Evolutionary conservation across 2,113 vertebrate genomes (phyloP).

Genomic region (rabbit (Oryctolagus cuniculus)): mOryCun1.1 NC_091432.1:19988501-19989000

Average conservation of each 20-base stretch:
- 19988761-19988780: slow-evolving; percentile 51
- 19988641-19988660: slow-evolving; percentile 42
- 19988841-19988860: background rate
- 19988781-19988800: slow-evolving; percentile 20
- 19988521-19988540: slow-evolving; percentile 24
- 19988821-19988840: background rate
- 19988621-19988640: slow-evolving; percentile 57
- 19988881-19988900: background rate
- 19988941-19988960: background rate
- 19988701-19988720: slow-evolving; percentile 34
- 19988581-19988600: slow-evolving; percentile 47
- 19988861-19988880: background rate
- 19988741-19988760: slow-evolving; percentile 20
- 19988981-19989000: background rate
- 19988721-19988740: background rate
- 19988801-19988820: slow-evolving; percentile 46
- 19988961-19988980: background rate
- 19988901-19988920: background rate
- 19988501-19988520: background rate
- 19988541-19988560: background rate
- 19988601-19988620: slow-evolving; percentile 62
- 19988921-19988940: background rate
- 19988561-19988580: background rate
- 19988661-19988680: slow-evolving; percentile 46
- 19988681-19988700: slow-evolving; percentile 32